Base-by-base conservation (phyloP, 2,113 vertebrate species). In the Danionella cerebrum region DNA sequence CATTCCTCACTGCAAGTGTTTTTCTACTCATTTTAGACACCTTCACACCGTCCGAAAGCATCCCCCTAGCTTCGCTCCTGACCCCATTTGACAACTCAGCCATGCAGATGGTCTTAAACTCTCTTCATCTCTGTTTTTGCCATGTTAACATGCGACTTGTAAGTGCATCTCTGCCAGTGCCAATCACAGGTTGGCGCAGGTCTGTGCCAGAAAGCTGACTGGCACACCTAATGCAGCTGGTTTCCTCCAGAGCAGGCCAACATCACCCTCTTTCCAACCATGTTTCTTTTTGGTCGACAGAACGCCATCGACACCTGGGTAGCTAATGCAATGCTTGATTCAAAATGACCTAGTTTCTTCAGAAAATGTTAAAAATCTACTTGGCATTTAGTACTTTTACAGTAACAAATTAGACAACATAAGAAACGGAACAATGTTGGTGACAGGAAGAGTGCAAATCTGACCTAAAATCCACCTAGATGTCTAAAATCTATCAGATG, bases 211-310 rank as follows among this genome's bases (percentile, higher is more conserved):
- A 70, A 81, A 73, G 63, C 83, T 82, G 83, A 76, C 81, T 77
- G 79, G 76, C 83, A 79, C 80, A 79, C 74, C 74, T 74, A 69
- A 83, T 85, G 83, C 86, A 86, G 85, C 84, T 87, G 86, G 76
- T 77, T 67, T 65, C 54, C 65, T 77, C 60, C 64, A 68, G 69
- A 66, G 64, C 73, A 62, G 65, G 73, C 71, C 72, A 73, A 82
- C 76, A 76, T 79, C 83, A 80, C 80, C 77, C 80, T 76, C 79
- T 81, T n/a, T 81, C 76, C 66, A 76, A 83, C 69, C 78, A 78
- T 42, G 57, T 70, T 74, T 77, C 25, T 72, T 44, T 55, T 65
- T 76, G 73, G 78, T 79, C 77, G 71, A 29, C 75, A 81, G 75
- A 79, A 77, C 72, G 66, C 67, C 69, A 65, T 82, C 73, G 80